Conservation (phyloP, 2,888 invertebrate species). For the Tetheella fluctuosa region DNA sequence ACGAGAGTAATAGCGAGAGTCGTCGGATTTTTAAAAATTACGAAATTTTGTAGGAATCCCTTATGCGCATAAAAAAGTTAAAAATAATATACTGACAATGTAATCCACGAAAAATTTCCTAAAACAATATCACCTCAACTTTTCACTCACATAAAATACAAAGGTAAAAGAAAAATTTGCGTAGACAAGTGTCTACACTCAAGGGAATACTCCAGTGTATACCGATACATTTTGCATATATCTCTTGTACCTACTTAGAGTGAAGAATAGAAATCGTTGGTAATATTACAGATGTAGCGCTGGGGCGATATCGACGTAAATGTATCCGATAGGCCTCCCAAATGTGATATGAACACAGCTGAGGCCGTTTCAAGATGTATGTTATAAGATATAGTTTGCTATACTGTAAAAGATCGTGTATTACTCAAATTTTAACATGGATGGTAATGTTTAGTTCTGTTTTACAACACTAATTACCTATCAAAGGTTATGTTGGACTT, state of each 20-base stretch:
- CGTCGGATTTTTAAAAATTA: not conserved
- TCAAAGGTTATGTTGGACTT: too few relatives aligned
- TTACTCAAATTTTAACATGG: too few relatives aligned
- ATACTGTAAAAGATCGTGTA: not conserved
- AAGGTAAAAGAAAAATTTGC: not conserved
- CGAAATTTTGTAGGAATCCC: too few relatives aligned
- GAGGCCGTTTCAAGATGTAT: not conserved
- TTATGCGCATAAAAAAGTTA: not conserved
- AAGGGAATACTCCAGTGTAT: not conserved
- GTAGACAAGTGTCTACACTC: not conserved
- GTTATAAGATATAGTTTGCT: not conserved
- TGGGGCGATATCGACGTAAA: not conserved
- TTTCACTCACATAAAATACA: not conserved
- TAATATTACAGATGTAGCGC: not conserved
- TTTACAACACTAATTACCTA: too few relatives aligned
- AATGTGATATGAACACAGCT: constrained; percentile 3
- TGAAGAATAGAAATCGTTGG: constrained; percentile 5
- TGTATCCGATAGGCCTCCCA: constrained; percentile 6
- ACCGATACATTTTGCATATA: not conserved
- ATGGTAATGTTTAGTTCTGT: too few relatives aligned
- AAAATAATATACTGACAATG: not conserved
- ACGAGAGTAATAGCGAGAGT: not conserved
- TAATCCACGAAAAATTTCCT: not conserved
- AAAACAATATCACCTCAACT: not conserved
- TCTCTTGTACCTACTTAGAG: not conserved